phyloP scores from a whole-genome alignment of 2,113 vertebrate genomes.

The Sisor rabdophorus region DNA sequence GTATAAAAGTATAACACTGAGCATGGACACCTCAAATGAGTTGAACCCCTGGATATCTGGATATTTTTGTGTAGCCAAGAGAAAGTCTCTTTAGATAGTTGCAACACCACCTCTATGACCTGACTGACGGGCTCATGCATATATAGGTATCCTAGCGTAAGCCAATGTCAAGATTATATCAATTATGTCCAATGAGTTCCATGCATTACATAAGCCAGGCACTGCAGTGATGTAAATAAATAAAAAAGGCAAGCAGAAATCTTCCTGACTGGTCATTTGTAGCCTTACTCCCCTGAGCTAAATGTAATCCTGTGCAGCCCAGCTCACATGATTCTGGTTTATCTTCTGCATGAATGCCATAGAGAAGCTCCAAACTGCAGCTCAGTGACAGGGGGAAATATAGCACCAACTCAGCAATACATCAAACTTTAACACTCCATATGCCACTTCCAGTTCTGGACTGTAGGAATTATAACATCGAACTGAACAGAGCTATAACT shows the following conservation, averaged over 20 bases:
- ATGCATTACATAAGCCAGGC: conserved; percentile 13
- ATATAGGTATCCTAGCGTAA: too few species aligned
- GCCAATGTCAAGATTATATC: too few species aligned
- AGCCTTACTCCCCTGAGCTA: conserved; percentile 36
- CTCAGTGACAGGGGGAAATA: conserved; percentile 26
- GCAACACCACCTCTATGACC: too few species aligned
- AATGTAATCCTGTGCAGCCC: conserved; percentile 38
- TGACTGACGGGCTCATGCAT: too few species aligned
- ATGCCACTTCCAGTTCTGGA: conserved; percentile 17
- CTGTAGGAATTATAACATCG: conserved; percentile 4
- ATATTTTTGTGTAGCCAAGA: too few species aligned
- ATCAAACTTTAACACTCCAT: conserved; percentile 24
- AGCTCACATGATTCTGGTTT: conserved; percentile 43
- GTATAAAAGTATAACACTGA: too few species aligned
- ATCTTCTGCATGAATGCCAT: conserved; percentile 44
- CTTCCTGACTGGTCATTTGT: conserved; percentile 43
- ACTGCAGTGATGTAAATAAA: conserved; percentile 39
- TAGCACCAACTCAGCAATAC: conserved; percentile 30
- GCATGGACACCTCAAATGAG: too few species aligned
- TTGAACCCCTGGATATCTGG: too few species aligned
- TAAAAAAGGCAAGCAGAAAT: conserved; percentile 39
- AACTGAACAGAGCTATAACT: conserved; percentile 2
- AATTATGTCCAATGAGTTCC: conserved; percentile 27
- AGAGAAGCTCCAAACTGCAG: conserved; percentile 25
- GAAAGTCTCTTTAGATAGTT: too few species aligned